phyloP scores from a whole-genome alignment of 2,113 vertebrate species.

The Rissa tridactyla region DNA sequence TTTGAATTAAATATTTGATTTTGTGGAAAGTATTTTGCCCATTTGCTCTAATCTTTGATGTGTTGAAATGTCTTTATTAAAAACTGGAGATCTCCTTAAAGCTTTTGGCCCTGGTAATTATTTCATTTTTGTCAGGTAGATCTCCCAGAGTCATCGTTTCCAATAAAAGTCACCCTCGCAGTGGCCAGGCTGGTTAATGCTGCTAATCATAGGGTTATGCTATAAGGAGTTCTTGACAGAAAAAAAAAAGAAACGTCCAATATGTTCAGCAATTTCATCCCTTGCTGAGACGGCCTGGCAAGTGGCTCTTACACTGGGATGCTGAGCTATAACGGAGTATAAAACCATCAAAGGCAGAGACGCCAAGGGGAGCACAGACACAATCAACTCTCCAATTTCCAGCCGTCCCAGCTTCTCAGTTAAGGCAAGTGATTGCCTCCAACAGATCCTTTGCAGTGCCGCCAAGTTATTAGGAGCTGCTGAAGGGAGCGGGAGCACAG shows the following conservation, averaged over 20 bases:
- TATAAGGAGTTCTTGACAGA: not conserved
- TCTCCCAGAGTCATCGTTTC: not conserved
- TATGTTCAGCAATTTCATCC: not conserved
- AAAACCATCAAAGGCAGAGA: not conserved
- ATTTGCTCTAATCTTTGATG: not conserved
- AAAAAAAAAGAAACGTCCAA: not conserved
- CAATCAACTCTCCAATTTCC: slow-evolving; percentile 2
- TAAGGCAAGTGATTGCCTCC: not conserved
- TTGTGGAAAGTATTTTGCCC: not conserved
- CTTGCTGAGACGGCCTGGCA: not conserved
- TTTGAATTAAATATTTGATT: not conserved
- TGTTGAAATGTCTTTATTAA: not conserved
- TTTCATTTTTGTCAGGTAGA: not conserved
- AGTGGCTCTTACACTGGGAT: not conserved
- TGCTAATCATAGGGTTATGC: not conserved
- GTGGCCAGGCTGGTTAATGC: not conserved
- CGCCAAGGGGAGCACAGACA: not conserved
- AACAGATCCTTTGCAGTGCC: not conserved
- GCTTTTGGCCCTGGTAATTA: not conserved
- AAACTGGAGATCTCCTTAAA: not conserved
- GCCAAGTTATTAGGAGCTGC: not conserved
- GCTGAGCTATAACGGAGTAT: not conserved
- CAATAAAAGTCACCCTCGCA: not conserved
- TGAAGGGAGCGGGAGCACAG: not conserved
- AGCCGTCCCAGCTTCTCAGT: not conserved